phyloP scores from a whole-genome alignment of 2,888 invertebrate species.

The Dicyrtoma fusca region DNA sequence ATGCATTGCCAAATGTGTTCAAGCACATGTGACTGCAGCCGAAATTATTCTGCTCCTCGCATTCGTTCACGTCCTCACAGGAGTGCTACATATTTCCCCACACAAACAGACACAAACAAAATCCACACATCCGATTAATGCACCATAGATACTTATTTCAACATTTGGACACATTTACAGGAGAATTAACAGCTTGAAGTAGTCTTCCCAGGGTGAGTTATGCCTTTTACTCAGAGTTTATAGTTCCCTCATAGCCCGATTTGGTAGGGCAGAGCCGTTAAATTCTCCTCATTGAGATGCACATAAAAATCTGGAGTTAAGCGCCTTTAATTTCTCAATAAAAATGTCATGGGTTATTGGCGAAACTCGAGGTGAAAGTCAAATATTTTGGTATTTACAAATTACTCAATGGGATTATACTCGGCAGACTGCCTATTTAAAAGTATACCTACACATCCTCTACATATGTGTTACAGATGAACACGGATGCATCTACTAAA shows the following conservation, averaged over 20 bases:
- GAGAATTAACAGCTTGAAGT: constrained; percentile 4
- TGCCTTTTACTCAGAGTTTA: constrained; percentile 3
- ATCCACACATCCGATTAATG: not conserved
- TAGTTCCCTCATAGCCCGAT: not conserved
- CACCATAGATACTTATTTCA: not conserved
- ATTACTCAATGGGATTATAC: no score
- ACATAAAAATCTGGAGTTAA: constrained; percentile 14
- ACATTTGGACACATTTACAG: not conserved
- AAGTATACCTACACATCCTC: not conserved
- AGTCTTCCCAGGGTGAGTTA: constrained; percentile 1
- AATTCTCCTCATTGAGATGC: constrained; percentile 9
- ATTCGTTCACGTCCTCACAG: constrained; percentile 64
- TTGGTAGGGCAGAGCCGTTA: not conserved
- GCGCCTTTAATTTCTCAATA: constrained; percentile 20
- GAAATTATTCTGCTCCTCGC: constrained; percentile 59
- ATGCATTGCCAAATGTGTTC: constrained; percentile 63
- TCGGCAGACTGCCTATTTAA: not conserved
- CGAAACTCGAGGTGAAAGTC: constrained; percentile 5
- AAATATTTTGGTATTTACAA: not conserved
- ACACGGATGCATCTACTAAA: no score
- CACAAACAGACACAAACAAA: not conserved
- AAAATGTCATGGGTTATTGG: constrained; percentile 16
- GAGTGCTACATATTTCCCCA: constrained; percentile 44
- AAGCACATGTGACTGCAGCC: constrained; percentile 63
- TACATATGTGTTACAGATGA: not conserved